Evolutionary conservation across 2,797 vertebrate species (phyloP).

Genomic region (Onychomys leucogaster): DNA sequence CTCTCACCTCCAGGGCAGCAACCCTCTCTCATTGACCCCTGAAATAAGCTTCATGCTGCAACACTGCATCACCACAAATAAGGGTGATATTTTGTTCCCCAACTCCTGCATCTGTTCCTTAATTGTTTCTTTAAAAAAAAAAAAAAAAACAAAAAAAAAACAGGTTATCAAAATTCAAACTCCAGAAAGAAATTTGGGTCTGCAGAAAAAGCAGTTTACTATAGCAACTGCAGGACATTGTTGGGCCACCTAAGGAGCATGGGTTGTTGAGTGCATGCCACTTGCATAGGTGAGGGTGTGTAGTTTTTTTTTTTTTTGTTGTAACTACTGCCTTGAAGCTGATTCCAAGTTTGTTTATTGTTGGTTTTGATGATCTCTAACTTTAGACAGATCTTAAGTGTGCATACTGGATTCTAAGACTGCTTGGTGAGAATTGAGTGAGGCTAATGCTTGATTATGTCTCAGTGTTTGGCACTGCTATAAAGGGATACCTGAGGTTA

Average conservation of each 20-base stretch:
- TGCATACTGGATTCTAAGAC: not conserved
- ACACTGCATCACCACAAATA: not conserved
- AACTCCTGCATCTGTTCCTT: not conserved
- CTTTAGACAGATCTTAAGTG: not conserved
- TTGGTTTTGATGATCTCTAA: not conserved
- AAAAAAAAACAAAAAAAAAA: not conserved
- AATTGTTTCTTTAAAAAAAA: not conserved
- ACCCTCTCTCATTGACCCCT: accelerated
- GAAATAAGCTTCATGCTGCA: not conserved
- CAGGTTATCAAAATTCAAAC: not conserved
- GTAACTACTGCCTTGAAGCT: not conserved
- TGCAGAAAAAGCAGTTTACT: not conserved
- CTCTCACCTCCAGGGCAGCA: accelerated
- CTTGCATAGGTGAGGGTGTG: accelerated
- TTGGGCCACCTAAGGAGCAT: not conserved
- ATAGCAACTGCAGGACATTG: accelerated
- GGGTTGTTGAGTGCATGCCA: too few relatives aligned
- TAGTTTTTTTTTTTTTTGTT: not conserved
- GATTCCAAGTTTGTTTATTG: not conserved
- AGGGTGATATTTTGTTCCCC: not conserved
- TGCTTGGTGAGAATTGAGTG: not conserved
- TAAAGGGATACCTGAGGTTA: not conserved
- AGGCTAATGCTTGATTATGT: not conserved
- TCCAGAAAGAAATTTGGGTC: not conserved
- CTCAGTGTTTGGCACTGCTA: not conserved